These are phyloP conservation scores for Chrysemys picta DNA, from an alignment of 2,113 vertebrate genomes.

Conservation along the genomic window DNA sequence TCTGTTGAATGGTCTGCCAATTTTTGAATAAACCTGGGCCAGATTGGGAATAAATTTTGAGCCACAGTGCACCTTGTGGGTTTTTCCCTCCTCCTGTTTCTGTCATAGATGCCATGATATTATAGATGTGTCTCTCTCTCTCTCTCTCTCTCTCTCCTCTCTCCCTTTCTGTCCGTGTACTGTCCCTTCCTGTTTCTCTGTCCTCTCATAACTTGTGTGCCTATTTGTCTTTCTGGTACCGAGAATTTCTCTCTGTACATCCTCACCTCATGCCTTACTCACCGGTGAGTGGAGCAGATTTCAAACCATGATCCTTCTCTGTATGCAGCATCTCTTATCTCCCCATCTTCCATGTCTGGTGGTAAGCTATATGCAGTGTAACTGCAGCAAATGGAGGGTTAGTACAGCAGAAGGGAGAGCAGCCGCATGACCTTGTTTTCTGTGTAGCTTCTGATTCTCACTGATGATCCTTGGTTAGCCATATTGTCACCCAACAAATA, in stretches of 20 bases:
- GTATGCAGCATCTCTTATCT: not conserved
- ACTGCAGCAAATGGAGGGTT: not conserved
- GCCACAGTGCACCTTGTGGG: not conserved
- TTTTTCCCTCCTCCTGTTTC: not conserved
- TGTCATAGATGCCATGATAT: not conserved
- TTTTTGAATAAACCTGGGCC: not conserved
- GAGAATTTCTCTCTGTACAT: not conserved
- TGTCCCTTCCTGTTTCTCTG: not conserved
- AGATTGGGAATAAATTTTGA: not conserved
- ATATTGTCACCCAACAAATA: not conserved
- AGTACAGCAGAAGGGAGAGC: not conserved
- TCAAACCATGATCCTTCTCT: not conserved
- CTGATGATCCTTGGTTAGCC: not conserved
- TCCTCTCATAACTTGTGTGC: not conserved
- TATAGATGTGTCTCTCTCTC: not conserved
- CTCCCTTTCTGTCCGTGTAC: not conserved
- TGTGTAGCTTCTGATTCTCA: not conserved
- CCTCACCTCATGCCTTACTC: not conserved
- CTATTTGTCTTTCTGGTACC: not conserved
- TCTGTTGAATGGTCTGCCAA: not conserved
- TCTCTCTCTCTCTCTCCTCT: not conserved
- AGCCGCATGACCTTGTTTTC: not conserved
- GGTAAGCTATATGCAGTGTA: not conserved
- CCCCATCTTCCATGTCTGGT: not conserved
- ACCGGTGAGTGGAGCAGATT: not conserved